Evolutionary conservation across 2,113 vertebrate species (phyloP).

Genomic region (Stegastes partitus): DNA sequence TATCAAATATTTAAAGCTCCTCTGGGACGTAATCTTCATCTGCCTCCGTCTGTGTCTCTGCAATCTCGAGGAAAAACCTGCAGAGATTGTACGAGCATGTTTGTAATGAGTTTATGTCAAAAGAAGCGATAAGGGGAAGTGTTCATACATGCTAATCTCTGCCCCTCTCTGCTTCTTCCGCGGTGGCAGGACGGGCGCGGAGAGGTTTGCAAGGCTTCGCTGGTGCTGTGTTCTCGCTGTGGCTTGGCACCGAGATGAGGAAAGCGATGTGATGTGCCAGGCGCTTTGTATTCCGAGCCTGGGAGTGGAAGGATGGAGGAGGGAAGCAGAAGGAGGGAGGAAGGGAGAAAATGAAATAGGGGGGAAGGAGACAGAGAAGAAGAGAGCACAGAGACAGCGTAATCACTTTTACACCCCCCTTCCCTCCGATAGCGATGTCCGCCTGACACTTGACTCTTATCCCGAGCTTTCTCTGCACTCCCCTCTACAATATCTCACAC

Average conservation of each 20-base stretch:
- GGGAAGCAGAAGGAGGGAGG: conserved; percentile 9
- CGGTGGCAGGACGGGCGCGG: conserved; percentile 29
- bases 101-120: conserved; percentile 68
- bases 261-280: conserved; percentile 64
- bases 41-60: conserved; percentile 6
- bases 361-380: conserved; percentile 48
- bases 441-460: conserved; percentile 61
- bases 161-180: conserved; percentile 44
- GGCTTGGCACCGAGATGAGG: conserved; percentile 65
- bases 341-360: conserved; percentile 34
- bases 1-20: conserved; percentile 75
- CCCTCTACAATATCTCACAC: conserved; percentile 38
- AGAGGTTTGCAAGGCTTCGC: conserved; percentile 38
- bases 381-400: conserved; percentile 51
- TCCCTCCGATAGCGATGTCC: conserved; percentile 47
- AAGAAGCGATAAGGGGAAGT: conserved; percentile 64
- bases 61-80: conserved; percentile 2
- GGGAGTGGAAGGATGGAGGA: conserved; percentile 46
- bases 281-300: conserved; percentile 73
- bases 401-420: conserved; percentile 63
- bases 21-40: conserved; percentile 44
- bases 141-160: conserved; percentile 71
- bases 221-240: conserved; percentile 47
- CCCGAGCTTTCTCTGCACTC: conserved; percentile 41
- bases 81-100: conserved; percentile 36